Percentiles rank a stretch among this genome's conserved stretches.
Evolutionary conservation across 1,140 invertebrate species (phyloP).

Genomic region (Kradibia gibbosae): DNA sequence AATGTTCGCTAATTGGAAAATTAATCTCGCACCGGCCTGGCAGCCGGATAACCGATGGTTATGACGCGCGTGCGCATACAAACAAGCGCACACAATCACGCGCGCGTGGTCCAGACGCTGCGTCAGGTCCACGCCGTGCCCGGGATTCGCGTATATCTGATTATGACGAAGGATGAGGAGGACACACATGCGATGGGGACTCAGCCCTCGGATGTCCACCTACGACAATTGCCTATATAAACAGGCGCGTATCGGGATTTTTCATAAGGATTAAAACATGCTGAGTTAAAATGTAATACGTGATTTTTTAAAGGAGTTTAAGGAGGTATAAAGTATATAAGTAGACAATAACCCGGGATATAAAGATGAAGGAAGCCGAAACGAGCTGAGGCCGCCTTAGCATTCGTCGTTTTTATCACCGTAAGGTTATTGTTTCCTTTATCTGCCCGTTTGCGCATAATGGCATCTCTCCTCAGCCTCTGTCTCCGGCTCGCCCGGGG

Average conservation of each 20-base stretch:
- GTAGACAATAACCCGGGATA: constrained; percentile 14
- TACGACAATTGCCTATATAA: too few species aligned
- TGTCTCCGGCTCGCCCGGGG: background rate
- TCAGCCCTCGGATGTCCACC: background rate
- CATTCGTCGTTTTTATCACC: constrained; percentile 29
- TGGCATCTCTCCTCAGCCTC: constrained; percentile 6
- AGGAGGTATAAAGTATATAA: constrained; percentile 6
- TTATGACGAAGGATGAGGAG: too few species aligned
- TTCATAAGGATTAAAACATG: constrained; percentile 12
- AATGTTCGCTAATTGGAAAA: background rate
- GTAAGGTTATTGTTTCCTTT: constrained; percentile 29
- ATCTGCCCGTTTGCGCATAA: constrained; percentile 11
- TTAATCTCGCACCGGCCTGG: background rate
- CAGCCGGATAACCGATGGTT: background rate
- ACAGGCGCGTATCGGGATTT: background rate
- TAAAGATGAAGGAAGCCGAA: constrained; percentile 19
- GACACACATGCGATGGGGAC: background rate
- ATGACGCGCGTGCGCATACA: background rate
- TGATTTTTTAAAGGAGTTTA: constrained; percentile 18
- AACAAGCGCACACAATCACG: too few species aligned
- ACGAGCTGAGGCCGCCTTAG: background rate
- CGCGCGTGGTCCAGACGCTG: too few species aligned
- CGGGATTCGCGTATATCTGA: too few species aligned
- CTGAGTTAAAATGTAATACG: constrained; percentile 13
- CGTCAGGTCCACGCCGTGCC: too few species aligned